Base-by-base conservation (phyloP, 2,113 vertebrate genomes). In the Centrocercus urophasianus region DNA sequence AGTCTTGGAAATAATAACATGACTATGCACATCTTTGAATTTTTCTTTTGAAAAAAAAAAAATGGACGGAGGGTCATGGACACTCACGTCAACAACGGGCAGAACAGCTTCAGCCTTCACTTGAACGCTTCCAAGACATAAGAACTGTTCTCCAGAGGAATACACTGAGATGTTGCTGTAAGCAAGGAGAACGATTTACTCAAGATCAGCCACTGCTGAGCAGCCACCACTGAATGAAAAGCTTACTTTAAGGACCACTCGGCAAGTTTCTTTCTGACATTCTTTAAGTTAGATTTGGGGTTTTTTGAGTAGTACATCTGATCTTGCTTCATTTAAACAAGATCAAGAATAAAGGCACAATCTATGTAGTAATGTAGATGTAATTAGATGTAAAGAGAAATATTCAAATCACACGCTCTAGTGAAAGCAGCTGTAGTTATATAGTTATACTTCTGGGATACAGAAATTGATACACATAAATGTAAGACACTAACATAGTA, bases 31-130 rank as follows among this genome's bases (percentile, higher is more conserved):
- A 78, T 21, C 24, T 82, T 11, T 77, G 52, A 59, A 34, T 36
- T 52, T 66, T 78, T 83, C 32, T 56, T 50, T 28, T 6, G 45
- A 18, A 47, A 22, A 87, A 45, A 34, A 34, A 34, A 45, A 50
- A 47, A 24, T 24, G 40, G 34, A 7, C 4, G 16, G 4, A 4
- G 4, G 12, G 0, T 8, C 6, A 4, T 32, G 34, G 20, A 43
- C 25, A 19, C 28, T 73, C 40, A 47, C 25, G 60, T 42, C 75
- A 42, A 2, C 3, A 61, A 52, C 3, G 16, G 71, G 71, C 15
- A 71, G 30, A 73, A 32, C 30, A 75, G 50, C 25, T 63, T 4
- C 25, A 54, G 52, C 52, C 52, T 54, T 71, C n/a, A 7, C 38
- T 59, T 38, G 27, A 65, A 52, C n/a, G 24, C 43, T 76, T 76